These are phyloP conservation scores for Octonoba sinensis DNA, from an alignment of 2,888 invertebrate species.

Conservation along the genomic window DNA sequence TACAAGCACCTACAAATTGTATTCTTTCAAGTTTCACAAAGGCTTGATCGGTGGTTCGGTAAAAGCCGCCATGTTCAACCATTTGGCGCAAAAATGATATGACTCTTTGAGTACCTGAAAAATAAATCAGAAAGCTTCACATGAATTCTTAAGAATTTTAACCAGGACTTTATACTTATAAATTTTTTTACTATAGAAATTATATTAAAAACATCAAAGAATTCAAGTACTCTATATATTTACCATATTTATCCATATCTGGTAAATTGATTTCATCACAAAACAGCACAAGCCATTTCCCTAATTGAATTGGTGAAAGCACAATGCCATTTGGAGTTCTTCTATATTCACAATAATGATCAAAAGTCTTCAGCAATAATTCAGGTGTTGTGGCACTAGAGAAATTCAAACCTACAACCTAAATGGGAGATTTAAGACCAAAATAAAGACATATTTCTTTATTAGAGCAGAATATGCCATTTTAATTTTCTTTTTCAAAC, in stretches of 20 bases:
- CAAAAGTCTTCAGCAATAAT: slow-evolving; percentile 96
- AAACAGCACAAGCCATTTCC: slow-evolving; percentile 98
- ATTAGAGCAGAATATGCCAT: background rate
- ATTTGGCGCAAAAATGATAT: slow-evolving; percentile 98
- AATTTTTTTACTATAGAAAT: background rate
- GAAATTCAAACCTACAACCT: slow-evolving; percentile 98
- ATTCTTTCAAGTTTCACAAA: slow-evolving; percentile 98
- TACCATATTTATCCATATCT: slow-evolving; percentile 97
- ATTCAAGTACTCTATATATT: slow-evolving; percentile 68
- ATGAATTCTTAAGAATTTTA: no score
- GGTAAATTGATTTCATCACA: slow-evolving; percentile 99
- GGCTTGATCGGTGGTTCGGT: slow-evolving; percentile 75
- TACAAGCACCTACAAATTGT: slow-evolving; percentile 99
- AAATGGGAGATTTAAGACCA: slow-evolving; percentile 12
- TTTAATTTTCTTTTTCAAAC: no score
- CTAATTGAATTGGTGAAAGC: slow-evolving; percentile 91
- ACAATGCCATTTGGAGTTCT: slow-evolving; percentile 99
- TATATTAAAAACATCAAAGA: background rate
- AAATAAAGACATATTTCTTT: background rate
- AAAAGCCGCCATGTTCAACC: slow-evolving; percentile 87
- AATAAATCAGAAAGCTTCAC: slow-evolving; percentile 9
- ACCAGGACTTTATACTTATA: background rate
- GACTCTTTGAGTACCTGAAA: slow-evolving; percentile 83
- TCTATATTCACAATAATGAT: slow-evolving; percentile 99
- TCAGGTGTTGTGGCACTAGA: slow-evolving; percentile 99